Evolutionary conservation across 2,888 invertebrate genomes (phyloP), one percentile per base, ranked within the genome.

Genomic region (Drosophila sordidapex): DNA sequence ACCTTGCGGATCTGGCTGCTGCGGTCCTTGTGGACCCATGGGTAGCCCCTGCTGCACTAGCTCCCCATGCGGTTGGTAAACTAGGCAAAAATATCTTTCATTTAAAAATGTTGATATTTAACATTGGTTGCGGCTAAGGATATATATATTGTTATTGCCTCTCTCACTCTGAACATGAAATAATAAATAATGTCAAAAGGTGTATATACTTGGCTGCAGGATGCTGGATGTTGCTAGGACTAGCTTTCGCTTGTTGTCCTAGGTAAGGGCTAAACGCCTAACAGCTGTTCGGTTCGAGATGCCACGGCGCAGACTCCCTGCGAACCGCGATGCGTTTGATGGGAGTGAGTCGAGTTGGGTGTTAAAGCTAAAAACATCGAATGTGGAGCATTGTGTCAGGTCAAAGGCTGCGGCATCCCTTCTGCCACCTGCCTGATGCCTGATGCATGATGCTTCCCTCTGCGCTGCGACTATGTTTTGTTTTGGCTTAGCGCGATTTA

Each of bases 321-420:
- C 72, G 29, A 83, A 74, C 82, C 60, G 25, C 2, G 38, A 6
- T 43, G 33, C 38, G 35, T 40, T 49, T 29, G 38, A 25, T 11
- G 38, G 8, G 0, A 2, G 27, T 33, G 27, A 0, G n/a, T 0
- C 0, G 21, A 18, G 38, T 10, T 29, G 61, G 6, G 13, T 8
- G 31, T 36, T 18, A 11, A n/a, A 27, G 56, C 29, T 25, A 43
- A 66, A 81, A 87, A 91, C 91, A 91, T 91, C 76, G 90, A 89
- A 90, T 89, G 61, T 90, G 60, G 90, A 91, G 90, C 90, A 90
- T 83, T 91, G 91, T 91, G 91, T 82, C 89, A 86, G 90, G 91
- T 90, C 90, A 91, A 78, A 90, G 74, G 77, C 71, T 77, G 51
- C 60, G 65, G 56, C 76, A 74, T 74, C 40, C 56, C n/a, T 27